Conservation (phyloP, 2,888 invertebrate genomes). For the Aleiodes leptofemur region DNA sequence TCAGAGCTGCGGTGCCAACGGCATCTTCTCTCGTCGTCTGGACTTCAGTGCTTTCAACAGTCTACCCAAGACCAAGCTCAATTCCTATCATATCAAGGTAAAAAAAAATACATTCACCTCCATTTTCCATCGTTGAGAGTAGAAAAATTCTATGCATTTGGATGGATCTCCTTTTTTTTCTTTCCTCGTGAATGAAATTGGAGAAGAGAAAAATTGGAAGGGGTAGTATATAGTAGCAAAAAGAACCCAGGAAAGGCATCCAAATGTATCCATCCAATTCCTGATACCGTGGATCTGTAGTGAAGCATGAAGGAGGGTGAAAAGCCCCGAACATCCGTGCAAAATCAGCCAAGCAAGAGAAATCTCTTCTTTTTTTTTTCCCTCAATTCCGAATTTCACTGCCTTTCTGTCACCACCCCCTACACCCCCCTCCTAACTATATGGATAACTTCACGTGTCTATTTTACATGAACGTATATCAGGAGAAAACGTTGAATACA, state of each 20-base stretch:
- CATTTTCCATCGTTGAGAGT: slow-evolving; percentile 15
- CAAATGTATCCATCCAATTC: slow-evolving; percentile 37
- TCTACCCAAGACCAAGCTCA: slow-evolving; percentile 95
- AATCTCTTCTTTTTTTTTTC: slow-evolving; percentile 44
- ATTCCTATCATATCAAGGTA: slow-evolving; percentile 99
- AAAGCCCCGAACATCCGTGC: slow-evolving; percentile 42
- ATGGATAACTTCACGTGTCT: slow-evolving; percentile 26
- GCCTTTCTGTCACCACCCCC: slow-evolving; percentile 29
- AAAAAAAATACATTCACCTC: slow-evolving; percentile 57
- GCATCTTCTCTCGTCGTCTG: slow-evolving; percentile 93
- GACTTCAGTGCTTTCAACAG: slow-evolving; percentile 97
- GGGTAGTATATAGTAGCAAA: background rate
- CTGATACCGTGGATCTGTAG: slow-evolving; percentile 11
- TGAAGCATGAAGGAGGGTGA: slow-evolving; percentile 26
- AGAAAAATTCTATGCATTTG: background rate
- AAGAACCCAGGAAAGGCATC: slow-evolving; percentile 13
- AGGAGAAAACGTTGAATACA: slow-evolving; percentile 47
- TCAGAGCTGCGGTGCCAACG: slow-evolving; percentile 91
- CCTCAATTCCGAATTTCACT: slow-evolving; percentile 34
- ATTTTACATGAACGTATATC: slow-evolving; percentile 29
- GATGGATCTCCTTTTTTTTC: background rate
- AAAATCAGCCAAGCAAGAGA: slow-evolving; percentile 47
- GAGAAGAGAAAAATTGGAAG: background rate
- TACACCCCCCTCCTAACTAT: slow-evolving; percentile 4
- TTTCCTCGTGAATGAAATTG: background rate